Evolutionary conservation across 2,888 invertebrate genomes (phyloP), one percentile per base, ranked within the genome.

Genomic region (Amorpha juglandis): DNA sequence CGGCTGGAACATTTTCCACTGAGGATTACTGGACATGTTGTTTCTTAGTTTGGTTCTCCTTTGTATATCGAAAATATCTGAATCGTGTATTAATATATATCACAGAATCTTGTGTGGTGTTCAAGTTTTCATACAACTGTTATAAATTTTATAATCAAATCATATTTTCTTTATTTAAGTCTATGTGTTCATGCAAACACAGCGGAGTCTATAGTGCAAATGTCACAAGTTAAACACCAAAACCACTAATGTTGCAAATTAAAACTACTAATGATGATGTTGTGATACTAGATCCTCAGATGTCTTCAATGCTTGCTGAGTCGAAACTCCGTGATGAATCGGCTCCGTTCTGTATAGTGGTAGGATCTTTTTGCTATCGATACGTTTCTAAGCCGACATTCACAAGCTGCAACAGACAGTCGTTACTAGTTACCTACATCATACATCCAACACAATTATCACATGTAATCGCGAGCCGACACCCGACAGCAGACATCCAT

Each of bases 1-100:
- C 96, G 97, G 96, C 96, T 97, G 97, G 96, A 97, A 97, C 93
- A 95, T 95, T 95, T 96, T 96, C 96, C 96, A 97, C 96, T 97
- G 96, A 96, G 96, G 95, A 96, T 96, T 96, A 93, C 94, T 96
- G 92, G 96, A 96, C 96, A 97, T 50, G 50, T 96, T 88, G 79
- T 89, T 86, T 84, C 87, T 84, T 78, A 73, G 77, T 78, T 78
- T 79, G 75, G 71, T 82, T 80, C 84, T 90, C 90, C 86, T 80
- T 91, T 93, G 87, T 94, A 93, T 93, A 90, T 78, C 83, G 78
- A 91, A 90, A 91, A 88, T 79, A 80, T 83, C 84, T 86, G 82
- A 83, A 79, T 76, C 80, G 80, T 86, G 58, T 83, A 77, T 66
- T 72, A 86, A 88, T 79, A 82, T 86, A 88, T 92, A 92, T 93